Percentiles rank a stretch among this genome's conserved stretches.
These are phyloP conservation scores for Zoanthus sociatus DNA, from an alignment of 92 coral and sea anemone genomes.

Conservation along the genomic window DNA sequence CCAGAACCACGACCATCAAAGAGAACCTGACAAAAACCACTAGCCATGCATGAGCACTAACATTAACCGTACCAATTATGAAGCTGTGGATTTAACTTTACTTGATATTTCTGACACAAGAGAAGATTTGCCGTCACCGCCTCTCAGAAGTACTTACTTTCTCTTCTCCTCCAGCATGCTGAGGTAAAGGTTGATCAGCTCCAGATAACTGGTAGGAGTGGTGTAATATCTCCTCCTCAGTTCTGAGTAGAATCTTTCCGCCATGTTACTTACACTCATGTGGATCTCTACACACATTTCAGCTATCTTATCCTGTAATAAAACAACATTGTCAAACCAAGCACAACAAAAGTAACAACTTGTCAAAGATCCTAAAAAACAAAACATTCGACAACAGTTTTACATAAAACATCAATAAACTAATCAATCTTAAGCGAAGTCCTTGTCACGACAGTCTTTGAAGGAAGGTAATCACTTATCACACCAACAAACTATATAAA, in stretches of 20 bases:
- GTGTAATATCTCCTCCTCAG: slow-evolving; percentile 95
- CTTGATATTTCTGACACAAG: no score
- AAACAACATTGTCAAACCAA: background rate
- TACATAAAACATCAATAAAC: no score
- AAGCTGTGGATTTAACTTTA: no score
- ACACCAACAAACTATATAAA: no score
- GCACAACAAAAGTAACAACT: background rate
- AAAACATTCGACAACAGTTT: background rate
- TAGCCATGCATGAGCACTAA: no score
- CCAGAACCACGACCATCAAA: background rate
- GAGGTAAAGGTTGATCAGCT: slow-evolving; percentile 93
- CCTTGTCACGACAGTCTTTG: no score
- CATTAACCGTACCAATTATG: no score
- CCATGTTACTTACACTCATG: slow-evolving; percentile 94
- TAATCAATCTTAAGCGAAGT: no score
- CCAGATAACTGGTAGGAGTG: slow-evolving; percentile 98
- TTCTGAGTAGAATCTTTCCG: slow-evolving; percentile 92
- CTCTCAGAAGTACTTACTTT: slow-evolving; percentile 67
- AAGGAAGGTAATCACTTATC: no score
- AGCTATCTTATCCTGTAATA: slow-evolving; percentile 80
- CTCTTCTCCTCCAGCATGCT: slow-evolving; percentile 95
- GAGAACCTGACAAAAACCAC: background rate
- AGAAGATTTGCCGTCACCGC: background rate
- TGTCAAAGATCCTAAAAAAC: background rate
- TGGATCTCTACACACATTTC: slow-evolving; percentile 99